Base-by-base conservation (phyloP, 23 tunicate species). In the Trididemnum nubilum region DNA sequence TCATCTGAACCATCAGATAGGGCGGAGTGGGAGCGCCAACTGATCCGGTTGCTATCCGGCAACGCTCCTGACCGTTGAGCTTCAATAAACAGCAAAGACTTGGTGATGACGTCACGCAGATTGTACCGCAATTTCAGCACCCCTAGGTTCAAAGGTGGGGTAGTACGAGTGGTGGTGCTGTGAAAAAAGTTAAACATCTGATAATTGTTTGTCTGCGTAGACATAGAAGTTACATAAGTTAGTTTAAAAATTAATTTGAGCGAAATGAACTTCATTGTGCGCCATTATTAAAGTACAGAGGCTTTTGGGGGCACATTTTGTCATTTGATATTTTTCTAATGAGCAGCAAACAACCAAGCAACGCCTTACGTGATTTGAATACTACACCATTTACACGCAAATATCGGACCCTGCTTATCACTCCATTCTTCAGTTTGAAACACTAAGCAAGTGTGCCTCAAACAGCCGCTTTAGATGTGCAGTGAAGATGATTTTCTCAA, bases 31-130 rank as follows among this genome's bases (percentile, higher is more conserved):
- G 95, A 90, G 35, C 99, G 71, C 99, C 99, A 95, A 33, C 78
- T 28, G 28, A 90, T 76, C 7, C 92, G 72, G 78, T 95, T 90
- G 69, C 51, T 61, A 1, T 58, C 58, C 7, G 92, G 89, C 31
- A 95, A 92, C n/a, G 72, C 39, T 1, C 99, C 99, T 34, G 92
- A 85, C 59, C 99, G 71, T 70, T 95, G 99, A 4, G 99, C 96
- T 80, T 90, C 90, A 50, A 85, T 85, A 59, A 95, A 95, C 77
- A 86, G 60, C 51, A 95, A 59, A 2, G 99, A 95, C 66, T 85
- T 80, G 27, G 86, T 86, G 80, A 95, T 90, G 64, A 89, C 99
- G 35, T 95, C 92, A 19, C 92, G 84, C 40, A 95, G 84, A 70
- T 95, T 90, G 78, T 95, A 87, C 34, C 84, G 74, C 52, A 93